Evolutionary conservation across 2,113 vertebrate species (phyloP), one percentile per base, ranked within the genome.

Genomic region (Galbula dea): DNA sequence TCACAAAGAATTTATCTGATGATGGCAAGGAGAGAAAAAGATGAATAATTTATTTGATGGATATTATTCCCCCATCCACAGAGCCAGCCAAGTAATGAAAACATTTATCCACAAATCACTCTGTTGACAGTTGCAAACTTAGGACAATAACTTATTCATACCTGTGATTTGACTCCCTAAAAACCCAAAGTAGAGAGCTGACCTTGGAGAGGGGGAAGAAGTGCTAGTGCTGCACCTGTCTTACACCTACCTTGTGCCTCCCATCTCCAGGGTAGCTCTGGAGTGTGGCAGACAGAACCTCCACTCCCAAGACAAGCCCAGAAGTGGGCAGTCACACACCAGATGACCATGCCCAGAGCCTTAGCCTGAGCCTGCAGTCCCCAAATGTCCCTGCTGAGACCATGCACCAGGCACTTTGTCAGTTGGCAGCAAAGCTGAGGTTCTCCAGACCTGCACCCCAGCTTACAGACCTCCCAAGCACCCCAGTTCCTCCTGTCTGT

Each of bases 31-130:
- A 94, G 82, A 88, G 90, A 93, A 95, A 95, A 45, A 69, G 89
- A 96, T 95, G 88, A 96, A 96, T 96, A 95, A 96, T 96, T 94
- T 89, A 94, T 95, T 90, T 90, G 87, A 93, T 81, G 58, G 89
- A 69, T 96, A 96, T 95, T 96, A 90, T 92, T 94, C 94, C 90
- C 90, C 88, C 77, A 87, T 86, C 88, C 73, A 90, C 37, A 41
- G 62, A 95, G 81, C 41, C 95, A 93, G 88, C 65, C 94, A 92
- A 94, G 86, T 92, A 94, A 96, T 94, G 92, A 95, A 95, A 93
- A 95, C 92, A 92, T 90, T 91, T 93, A 90, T 94, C 94, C 95
- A 90, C 94, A 93, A 92, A 93, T 95, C 94, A 94, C n/a, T 79
- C 82, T 79, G 83, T 39, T 90, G 92, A 82, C 49, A 84, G 80